phyloP scores from a whole-genome alignment of 2,888 invertebrate species.

The Mactromeris polynyma region DNA sequence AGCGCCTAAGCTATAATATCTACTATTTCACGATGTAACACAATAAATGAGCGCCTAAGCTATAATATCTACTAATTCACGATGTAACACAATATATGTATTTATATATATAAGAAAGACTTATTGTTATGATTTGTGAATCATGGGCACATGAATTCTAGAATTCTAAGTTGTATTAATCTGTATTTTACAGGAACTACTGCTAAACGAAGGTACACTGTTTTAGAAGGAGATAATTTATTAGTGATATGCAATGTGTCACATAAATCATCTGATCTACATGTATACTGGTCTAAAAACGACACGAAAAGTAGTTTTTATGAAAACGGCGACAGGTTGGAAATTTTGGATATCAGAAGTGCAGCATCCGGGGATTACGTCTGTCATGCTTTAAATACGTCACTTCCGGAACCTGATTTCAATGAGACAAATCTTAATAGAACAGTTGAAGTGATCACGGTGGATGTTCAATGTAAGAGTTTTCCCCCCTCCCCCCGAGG shows the following conservation, averaged over 20 bases:
- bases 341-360: conserved; percentile 44
- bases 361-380: conserved; percentile 46
- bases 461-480: conserved; percentile 54
- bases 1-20: too few species aligned
- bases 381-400: conserved; percentile 52
- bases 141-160: too few species aligned
- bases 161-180: too few species aligned
- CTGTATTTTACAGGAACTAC: not conserved
- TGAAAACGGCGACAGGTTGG: conserved; percentile 43
- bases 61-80: too few species aligned
- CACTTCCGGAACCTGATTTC: conserved; percentile 23
- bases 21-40: too few species aligned
- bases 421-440: conserved; percentile 29
- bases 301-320: conserved; percentile 21
- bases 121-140: too few species aligned
- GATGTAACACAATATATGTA: too few species aligned
- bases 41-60: too few species aligned
- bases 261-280: not conserved
- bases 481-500: too few species aligned
- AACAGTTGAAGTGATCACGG: conserved; percentile 15
- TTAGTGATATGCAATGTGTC: conserved; percentile 44
- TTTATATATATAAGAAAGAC: too few species aligned
- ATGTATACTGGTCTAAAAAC: conserved; percentile 55
- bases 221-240: conserved; percentile 44
- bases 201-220: not conserved